Base-by-base conservation (phyloP, 2,888 invertebrate genomes). In the Lithophane semibrunnea region DNA sequence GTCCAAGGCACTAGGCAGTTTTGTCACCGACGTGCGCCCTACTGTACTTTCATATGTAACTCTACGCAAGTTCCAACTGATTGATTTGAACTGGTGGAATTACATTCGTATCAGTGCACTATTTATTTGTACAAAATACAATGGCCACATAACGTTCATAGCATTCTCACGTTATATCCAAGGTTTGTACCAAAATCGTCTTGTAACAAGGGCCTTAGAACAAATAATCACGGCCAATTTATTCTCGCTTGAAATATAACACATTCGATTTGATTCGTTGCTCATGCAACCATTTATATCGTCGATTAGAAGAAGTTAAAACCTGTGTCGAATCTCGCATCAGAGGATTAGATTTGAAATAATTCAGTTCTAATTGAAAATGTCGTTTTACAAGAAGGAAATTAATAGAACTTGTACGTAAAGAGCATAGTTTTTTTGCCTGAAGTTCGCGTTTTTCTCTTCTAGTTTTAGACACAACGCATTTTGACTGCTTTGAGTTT, bases 281-380 rank as follows among this genome's bases (percentile, higher is more conserved):
- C n/a, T 80, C 42, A 54, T 10, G 58, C 56, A 60, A 44, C 21
- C 3, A 60, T 63, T 75, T 72, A 73, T 72, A 70, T 70, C 63
- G 66, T 84, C 72, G 58, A 73, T 84, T 71, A 82, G 2, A 70
- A 42, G 21, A 58, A 77, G 21, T 68, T 68, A 61, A 69, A 24
- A 61, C 61, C 52, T 75, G 75, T 56, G 21, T n/a, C 80, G 58
- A 80, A 80, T 75, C 37, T 70, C 54, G 54, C 29, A 71, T 79
- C 64, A n/a, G 37, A 83, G 29, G 47, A 67, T 67, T 83, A 13
- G 60, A 79, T 79, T 82, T 67, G 37, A 79, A 67, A 80, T 84
- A 44, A 82, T 74, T 68, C 1, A 52, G n/a, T 73, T 49, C 9
- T 60, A 71, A 74, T 80, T 79, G 49, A 83, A 79, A 74, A 79